Conservation (phyloP, 2,797 vertebrate genomes). For the Crypturellus tataupa region DNA sequence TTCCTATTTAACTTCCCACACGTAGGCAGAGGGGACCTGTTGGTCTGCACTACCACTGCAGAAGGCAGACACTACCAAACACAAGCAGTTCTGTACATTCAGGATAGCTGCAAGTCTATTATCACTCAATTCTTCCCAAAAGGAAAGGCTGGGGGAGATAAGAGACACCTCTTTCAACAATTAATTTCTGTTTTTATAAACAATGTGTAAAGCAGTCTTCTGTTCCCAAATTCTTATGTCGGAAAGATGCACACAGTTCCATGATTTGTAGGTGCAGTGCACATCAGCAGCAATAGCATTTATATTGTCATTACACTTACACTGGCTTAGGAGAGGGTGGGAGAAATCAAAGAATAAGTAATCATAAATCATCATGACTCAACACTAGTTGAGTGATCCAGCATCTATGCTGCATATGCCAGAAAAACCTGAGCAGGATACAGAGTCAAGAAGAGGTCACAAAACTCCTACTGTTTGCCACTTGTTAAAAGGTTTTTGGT, state of each 20-base stretch:
- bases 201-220: constrained; percentile 30
- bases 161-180: not conserved
- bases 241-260: not conserved
- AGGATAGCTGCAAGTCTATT: not conserved
- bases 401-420: not conserved
- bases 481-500: not conserved
- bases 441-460: not conserved
- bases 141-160: not conserved
- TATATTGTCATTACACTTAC: constrained; percentile 15
- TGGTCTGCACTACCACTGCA: not conserved
- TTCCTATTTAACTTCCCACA: not conserved
- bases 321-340: not conserved
- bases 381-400: not conserved
- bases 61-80: not conserved
- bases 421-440: not conserved
- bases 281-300: not conserved
- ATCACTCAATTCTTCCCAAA: not conserved
- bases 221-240: constrained; percentile 18
- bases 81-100: not conserved
- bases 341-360: not conserved
- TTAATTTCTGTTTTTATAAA: not conserved
- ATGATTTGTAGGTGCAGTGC: not conserved
- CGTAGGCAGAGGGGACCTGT: not conserved
- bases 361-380: not conserved
- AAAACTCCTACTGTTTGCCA: not conserved